Conservation (phyloP, 2,797 vertebrate genomes). For the Echeneis naucrates region DNA sequence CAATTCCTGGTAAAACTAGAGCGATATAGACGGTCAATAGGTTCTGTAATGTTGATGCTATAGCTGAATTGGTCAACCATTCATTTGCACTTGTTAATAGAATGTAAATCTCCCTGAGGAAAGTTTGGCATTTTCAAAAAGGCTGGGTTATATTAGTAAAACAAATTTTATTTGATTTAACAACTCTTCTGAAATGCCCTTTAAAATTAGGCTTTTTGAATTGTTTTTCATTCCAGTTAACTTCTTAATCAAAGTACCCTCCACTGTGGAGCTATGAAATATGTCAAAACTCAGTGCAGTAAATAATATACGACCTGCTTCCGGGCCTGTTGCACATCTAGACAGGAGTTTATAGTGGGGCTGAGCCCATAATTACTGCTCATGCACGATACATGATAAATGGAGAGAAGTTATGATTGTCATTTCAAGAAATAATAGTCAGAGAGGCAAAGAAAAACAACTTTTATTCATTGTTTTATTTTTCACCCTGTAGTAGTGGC, state of each 20-base stretch:
- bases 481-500: not conserved
- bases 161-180: not conserved
- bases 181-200: not conserved
- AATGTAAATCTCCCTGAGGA: not conserved
- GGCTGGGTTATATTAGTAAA: not conserved
- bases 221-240: not conserved
- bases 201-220: not conserved
- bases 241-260: not conserved
- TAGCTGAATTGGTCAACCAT: not conserved
- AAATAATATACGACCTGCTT: not conserved
- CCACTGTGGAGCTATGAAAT: not conserved
- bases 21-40: too few species aligned
- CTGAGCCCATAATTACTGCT: slow-evolving; percentile 3
- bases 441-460: not conserved
- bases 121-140: too few species aligned
- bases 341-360: not conserved
- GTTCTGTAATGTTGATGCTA: not conserved
- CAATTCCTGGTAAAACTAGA: not conserved
- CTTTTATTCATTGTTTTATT: not conserved
- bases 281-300: not conserved
- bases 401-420: not conserved
- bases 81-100: not conserved
- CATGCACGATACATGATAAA: not conserved
- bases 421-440: not conserved
- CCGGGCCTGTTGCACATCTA: not conserved